Conservation (phyloP, 64 coral and sea anemone species). For the Trachythela sp. region DNA sequence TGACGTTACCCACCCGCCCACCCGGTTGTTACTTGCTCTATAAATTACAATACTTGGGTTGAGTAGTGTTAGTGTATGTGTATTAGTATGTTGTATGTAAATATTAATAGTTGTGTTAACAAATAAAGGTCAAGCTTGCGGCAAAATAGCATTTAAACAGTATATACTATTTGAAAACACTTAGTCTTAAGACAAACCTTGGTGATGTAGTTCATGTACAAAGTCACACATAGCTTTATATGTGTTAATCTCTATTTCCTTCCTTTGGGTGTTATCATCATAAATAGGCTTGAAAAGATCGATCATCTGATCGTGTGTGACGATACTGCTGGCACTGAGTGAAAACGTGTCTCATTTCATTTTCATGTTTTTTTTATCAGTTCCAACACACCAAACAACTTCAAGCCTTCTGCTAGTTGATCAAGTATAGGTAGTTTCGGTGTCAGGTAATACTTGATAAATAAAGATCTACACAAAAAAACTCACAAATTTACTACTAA, state of each 20-base stretch:
- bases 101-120: too few relatives aligned
- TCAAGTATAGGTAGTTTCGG: constrained; percentile 21
- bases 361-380: not conserved
- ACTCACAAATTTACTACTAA: not conserved
- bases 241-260: not conserved
- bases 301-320: constrained; percentile 26
- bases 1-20: too few relatives aligned
- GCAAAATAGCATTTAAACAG: not conserved
- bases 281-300: not conserved
- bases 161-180: not conserved
- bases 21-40: too few relatives aligned
- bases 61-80: too few relatives aligned
- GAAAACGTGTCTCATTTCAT: too few relatives aligned
- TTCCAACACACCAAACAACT: constrained; percentile 13
- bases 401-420: constrained; percentile 9
- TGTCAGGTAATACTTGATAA: constrained; percentile 13
- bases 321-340: not conserved
- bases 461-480: not conserved
- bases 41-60: too few relatives aligned
- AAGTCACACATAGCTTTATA: constrained; percentile 27
- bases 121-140: too few relatives aligned
- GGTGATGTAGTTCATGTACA: not conserved
- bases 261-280: constrained; percentile 9
- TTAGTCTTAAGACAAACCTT: not conserved
- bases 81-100: too few relatives aligned